Percentiles rank a stretch among this genome's conserved stretches.
phyloP scores from a whole-genome alignment of 2,113 vertebrate species.

The Ivindomyrus marchei region DNA sequence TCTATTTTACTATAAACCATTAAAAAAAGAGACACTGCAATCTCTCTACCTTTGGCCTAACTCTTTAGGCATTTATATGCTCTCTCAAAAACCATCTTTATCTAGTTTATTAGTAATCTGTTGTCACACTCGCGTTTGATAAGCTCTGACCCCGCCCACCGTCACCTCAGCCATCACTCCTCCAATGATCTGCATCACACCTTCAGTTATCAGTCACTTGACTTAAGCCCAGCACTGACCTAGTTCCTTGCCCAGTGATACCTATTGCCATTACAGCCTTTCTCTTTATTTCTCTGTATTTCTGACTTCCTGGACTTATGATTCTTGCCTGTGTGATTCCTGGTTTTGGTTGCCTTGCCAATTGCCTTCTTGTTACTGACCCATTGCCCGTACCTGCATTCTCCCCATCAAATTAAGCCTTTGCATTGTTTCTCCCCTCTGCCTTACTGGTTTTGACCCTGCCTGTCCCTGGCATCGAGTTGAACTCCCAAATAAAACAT shows the following conservation, averaged over 20 bases:
- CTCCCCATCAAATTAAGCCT: background rate
- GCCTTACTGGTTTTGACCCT: background rate
- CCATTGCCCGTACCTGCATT: background rate
- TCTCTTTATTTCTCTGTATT: no score
- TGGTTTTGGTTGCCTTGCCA: background rate
- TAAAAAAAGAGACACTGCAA: background rate
- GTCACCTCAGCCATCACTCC: background rate
- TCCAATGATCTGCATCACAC: background rate
- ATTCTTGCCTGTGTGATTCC: background rate
- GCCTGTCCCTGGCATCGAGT: background rate
- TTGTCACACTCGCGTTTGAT: background rate
- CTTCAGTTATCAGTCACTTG: background rate
- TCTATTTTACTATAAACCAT: background rate
- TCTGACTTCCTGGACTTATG: background rate
- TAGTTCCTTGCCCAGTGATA: background rate
- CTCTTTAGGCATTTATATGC: background rate
- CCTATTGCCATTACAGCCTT: background rate
- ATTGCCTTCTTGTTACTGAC: background rate
- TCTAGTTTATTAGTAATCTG: background rate
- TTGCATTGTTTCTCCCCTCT: background rate
- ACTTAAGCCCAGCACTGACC: background rate
- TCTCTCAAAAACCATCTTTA: background rate
- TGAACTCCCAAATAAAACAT: background rate
- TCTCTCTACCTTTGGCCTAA: background rate
- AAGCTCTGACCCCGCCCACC: background rate